Evolutionary conservation across 2,113 vertebrate species (phyloP).

Genomic region (Tympanuchus pallidicinctus): DNA sequence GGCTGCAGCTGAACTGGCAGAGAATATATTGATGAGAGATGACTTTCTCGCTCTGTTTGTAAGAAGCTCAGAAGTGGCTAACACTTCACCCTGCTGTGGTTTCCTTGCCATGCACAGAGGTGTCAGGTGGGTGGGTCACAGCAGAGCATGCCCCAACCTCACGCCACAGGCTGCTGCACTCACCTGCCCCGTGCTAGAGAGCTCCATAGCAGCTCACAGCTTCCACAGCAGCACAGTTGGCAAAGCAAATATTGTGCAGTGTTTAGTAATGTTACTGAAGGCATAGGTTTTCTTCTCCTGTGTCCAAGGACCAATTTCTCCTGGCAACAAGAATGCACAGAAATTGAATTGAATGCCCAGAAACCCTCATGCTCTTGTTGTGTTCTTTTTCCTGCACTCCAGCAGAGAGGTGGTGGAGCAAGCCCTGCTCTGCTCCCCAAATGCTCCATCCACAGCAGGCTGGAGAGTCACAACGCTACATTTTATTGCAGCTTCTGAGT

Average conservation of each 20-base stretch:
- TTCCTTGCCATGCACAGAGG: not conserved
- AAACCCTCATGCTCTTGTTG: not conserved
- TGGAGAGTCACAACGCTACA: not conserved
- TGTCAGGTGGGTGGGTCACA: not conserved
- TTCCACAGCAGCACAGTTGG: not conserved
- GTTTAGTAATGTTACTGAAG: not conserved
- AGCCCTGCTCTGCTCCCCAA: not conserved
- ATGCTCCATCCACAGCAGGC: not conserved
- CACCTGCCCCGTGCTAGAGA: rapidly evolving
- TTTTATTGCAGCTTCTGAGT: not conserved
- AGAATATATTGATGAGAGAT: not conserved
- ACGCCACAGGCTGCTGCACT: not conserved
- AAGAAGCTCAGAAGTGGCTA: not conserved
- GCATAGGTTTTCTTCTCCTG: not conserved
- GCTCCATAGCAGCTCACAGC: not conserved
- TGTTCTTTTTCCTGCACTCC: not conserved
- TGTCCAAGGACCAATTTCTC: not conserved
- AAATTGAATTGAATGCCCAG: not conserved
- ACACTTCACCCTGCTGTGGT: not conserved
- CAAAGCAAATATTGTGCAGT: not conserved
- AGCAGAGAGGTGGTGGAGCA: not conserved
- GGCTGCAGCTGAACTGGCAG: not conserved
- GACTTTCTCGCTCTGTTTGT: not conserved
- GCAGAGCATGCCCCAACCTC: not conserved
- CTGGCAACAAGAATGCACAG: not conserved